Evolutionary conservation across 2,113 vertebrate genomes (phyloP).

Genomic region (Vidua macroura): DNA sequence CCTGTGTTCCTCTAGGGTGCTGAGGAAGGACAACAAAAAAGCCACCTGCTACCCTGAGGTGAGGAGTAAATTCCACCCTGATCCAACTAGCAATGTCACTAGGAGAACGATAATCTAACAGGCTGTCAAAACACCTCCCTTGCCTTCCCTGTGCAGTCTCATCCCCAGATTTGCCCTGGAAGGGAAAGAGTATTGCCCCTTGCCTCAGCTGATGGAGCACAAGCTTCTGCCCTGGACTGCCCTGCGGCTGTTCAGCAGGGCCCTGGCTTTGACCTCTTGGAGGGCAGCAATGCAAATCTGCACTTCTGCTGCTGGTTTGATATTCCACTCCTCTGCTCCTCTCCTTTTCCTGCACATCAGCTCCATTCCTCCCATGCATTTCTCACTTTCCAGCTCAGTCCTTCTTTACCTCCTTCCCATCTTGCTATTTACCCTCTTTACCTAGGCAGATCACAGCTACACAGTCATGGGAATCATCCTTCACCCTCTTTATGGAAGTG

Average conservation of each 20-base stretch:
- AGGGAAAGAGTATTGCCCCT: background rate
- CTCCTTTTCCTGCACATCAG: background rate
- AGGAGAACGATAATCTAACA: background rate
- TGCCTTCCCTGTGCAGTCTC: rapidly evolving
- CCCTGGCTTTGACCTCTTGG: background rate
- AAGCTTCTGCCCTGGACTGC: background rate
- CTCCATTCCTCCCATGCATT: background rate
- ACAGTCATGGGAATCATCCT: background rate
- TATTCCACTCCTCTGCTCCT: background rate
- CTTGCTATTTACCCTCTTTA: background rate
- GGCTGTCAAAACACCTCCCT: background rate
- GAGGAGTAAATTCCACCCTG: background rate
- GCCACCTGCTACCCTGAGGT: background rate
- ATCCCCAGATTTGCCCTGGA: background rate
- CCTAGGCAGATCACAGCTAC: background rate
- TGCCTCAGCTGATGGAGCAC: background rate
- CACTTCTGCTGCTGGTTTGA: background rate
- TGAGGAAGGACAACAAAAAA: background rate
- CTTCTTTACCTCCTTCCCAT: background rate
- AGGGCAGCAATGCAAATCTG: background rate
- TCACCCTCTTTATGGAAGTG: background rate
- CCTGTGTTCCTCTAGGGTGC: background rate
- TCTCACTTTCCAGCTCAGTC: background rate
- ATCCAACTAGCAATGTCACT: background rate
- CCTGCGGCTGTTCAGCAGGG: background rate